Conservation (phyloP, 1,140 invertebrate species). For the Popillia japonica region DNA sequence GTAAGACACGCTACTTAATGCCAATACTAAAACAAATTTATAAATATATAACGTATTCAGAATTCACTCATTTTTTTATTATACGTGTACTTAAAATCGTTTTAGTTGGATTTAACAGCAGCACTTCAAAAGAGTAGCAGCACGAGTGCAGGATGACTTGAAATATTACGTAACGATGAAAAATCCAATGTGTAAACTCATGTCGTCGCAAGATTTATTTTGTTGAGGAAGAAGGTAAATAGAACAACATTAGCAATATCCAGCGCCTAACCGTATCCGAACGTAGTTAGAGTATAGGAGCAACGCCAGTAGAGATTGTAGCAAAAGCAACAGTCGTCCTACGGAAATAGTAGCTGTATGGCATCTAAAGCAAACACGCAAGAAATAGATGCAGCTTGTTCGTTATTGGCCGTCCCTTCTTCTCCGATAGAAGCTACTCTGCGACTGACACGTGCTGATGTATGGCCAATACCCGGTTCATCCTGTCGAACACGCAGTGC, state of each 20-base stretch:
- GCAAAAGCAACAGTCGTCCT: background rate
- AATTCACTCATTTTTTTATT: too few species aligned
- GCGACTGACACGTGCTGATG: slow-evolving; percentile 3
- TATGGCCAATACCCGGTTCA: slow-evolving; percentile 17
- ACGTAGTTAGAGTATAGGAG: background rate
- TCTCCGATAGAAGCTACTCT: background rate
- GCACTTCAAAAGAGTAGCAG: too few species aligned
- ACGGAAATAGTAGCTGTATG: background rate
- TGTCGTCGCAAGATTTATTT: too few species aligned
- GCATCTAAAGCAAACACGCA: background rate
- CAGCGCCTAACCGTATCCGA: background rate
- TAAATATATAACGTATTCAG: too few species aligned
- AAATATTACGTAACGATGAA: too few species aligned
- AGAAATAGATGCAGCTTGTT: slow-evolving; percentile 2
- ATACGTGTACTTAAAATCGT: too few species aligned
- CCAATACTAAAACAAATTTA: too few species aligned
- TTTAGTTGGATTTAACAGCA: too few species aligned
- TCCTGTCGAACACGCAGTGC: slow-evolving; percentile 4
- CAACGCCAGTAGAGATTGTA: background rate
- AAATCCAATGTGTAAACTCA: too few species aligned
- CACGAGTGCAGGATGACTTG: too few species aligned
- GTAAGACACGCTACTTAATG: too few species aligned
- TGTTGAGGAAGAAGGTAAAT: slow-evolving; percentile 4
- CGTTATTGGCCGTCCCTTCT: background rate
- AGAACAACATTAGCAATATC: slow-evolving; percentile 4